Base-by-base conservation (phyloP, 2,888 invertebrate genomes). In the Melinaea menophilus region DNA sequence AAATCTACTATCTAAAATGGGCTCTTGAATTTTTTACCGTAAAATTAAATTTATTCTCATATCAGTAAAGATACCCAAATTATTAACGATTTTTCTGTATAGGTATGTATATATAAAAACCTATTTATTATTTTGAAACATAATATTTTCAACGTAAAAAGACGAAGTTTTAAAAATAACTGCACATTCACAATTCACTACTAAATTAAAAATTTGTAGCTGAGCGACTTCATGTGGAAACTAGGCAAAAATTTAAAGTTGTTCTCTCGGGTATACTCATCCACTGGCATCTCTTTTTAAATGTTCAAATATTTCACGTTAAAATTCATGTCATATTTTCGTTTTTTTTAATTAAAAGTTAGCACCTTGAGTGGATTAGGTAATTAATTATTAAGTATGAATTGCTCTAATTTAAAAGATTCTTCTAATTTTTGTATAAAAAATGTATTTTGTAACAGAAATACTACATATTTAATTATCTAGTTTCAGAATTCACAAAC, bases 171-270 rank as follows among this genome's bases (percentile, higher is more conserved):
- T 11, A 56, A 31, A 51, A 12, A 22, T 31, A 51, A 31, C 22
- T 31, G 31, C 9, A 51, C 7, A 31, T 51, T 51, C 48, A 48
- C n/a, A 47, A 13, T 48, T 22, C 51, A 51, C 9, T 31, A 31
- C 31, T 51, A 31, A 51, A 51, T 51, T 51, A 51, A 51, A 51
- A 51, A 51, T 51, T 31, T 51, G 51, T 51, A 51, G 51, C 51
- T 51, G 51, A 22, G 51, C 5, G 31, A 11, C 51, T 7, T 51
- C 51, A 51, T 51, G 51, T 51, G 31, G 51, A 31, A 51, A 51
- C 51, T 51, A 51, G 51, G 51, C 31, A 51, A 51, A 51, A 51
- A 31, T 51, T 9, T 51, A 51, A 51, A 51, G 51, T 51, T 51
- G n/a, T 31, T 31, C 51, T 51, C 51, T 31, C 51, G 51, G 51